Conservation (phyloP, 2,113 vertebrate genomes). For the Martes martes region DNA sequence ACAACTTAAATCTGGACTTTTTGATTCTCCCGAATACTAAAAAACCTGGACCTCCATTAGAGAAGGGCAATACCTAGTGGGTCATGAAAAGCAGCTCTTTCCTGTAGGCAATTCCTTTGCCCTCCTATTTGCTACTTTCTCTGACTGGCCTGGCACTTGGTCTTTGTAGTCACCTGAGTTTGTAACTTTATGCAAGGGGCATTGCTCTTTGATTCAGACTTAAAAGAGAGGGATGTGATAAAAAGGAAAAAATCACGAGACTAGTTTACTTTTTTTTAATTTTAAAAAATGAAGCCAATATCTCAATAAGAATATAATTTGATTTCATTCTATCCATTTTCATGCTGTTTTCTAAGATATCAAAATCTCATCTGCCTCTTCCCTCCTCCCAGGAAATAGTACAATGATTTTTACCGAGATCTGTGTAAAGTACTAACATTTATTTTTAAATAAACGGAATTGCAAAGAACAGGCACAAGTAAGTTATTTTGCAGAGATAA, state of each 20-base stretch:
- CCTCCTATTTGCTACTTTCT: background rate
- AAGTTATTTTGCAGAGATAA: background rate
- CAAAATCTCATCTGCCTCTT: background rate
- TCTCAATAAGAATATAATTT: background rate
- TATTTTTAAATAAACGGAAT: background rate
- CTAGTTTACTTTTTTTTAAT: slow-evolving; percentile 16
- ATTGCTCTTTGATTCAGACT: background rate
- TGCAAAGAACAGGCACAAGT: background rate
- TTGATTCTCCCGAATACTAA: background rate
- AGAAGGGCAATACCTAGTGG: background rate
- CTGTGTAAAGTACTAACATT: background rate
- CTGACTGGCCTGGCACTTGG: background rate
- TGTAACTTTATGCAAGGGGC: background rate
- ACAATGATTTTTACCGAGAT: background rate
- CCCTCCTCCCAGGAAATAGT: background rate
- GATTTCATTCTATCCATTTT: background rate
- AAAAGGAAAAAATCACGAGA: background rate
- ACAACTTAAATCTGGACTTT: background rate
- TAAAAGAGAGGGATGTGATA: background rate
- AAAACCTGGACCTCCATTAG: background rate
- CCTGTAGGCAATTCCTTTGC: background rate
- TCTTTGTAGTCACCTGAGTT: background rate
- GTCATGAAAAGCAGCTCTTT: background rate
- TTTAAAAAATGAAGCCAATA: background rate
- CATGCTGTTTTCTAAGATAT: background rate